phyloP scores from a whole-genome alignment of 2,113 vertebrate species.

The Brachionichthys hirsutus region DNA sequence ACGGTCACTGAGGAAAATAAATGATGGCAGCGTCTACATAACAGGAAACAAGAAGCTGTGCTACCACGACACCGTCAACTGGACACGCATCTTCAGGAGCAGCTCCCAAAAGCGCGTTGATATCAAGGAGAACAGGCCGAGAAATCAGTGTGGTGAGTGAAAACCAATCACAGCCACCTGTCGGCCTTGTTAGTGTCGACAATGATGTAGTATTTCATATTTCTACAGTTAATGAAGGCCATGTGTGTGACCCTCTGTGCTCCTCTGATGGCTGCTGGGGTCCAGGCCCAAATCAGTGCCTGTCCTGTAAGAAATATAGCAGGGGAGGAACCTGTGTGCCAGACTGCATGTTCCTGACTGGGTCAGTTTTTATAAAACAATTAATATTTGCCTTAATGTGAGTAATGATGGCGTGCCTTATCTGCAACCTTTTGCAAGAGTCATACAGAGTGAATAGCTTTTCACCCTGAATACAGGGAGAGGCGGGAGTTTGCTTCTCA shows the following conservation, averaged over 20 bases:
- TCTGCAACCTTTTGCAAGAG: slow-evolving; percentile 9
- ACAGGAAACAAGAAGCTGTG: slow-evolving; percentile 86
- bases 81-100: slow-evolving; percentile 78
- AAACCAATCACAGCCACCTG: not conserved
- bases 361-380: slow-evolving; percentile 73
- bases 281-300: slow-evolving; percentile 84
- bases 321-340: slow-evolving; percentile 82
- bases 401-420: slow-evolving; percentile 32
- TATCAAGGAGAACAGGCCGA: slow-evolving; percentile 78
- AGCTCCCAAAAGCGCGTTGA: slow-evolving; percentile 59
- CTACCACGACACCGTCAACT: slow-evolving; percentile 86
- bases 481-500: slow-evolving; percentile 81
- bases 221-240: slow-evolving; percentile 75
- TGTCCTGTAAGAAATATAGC: slow-evolving; percentile 86
- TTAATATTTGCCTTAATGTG: slow-evolving; percentile 2
- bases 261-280: slow-evolving; percentile 90
- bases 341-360: slow-evolving; percentile 83
- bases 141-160: slow-evolving; percentile 79
- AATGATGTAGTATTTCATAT: not conserved
- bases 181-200: not conserved
- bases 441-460: slow-evolving; percentile 12
- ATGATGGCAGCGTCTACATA: slow-evolving; percentile 86
- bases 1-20: slow-evolving; percentile 85
- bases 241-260: slow-evolving; percentile 85
- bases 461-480: slow-evolving; percentile 69